A percentile compares a stretch with the other conserved stretches of the same genome.
Conservation (phyloP, 2,113 vertebrate genomes). For the Xenotilapia flavipinnis region DNA sequence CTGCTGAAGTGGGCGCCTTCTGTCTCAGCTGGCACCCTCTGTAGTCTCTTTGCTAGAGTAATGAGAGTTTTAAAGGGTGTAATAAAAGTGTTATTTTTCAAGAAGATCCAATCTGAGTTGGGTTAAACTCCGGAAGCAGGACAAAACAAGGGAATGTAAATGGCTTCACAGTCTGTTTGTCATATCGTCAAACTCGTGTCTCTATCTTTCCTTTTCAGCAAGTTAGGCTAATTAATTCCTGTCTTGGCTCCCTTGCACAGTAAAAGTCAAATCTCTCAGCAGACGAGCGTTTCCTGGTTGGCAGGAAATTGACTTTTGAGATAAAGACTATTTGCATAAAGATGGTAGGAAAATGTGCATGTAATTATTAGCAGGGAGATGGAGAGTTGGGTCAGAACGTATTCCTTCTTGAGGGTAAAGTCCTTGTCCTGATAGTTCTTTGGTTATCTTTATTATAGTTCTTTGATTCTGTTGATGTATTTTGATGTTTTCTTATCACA, state of each 20-base stretch:
- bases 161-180: conserved; percentile 17
- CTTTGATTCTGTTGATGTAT: conserved; percentile 3
- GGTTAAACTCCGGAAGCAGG: conserved; percentile 25
- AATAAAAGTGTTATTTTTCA: conserved; percentile 23
- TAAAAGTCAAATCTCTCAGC: conserved; percentile 50
- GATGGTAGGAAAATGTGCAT: conserved; percentile 22
- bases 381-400: not conserved
- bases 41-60: not conserved
- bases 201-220: not conserved
- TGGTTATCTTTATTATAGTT: conserved; percentile 23
- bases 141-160: not conserved
- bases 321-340: conserved; percentile 62
- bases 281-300: conserved; percentile 56
- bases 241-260: conserved; percentile 12
- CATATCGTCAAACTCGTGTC: not conserved
- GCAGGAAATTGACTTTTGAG: conserved; percentile 49
- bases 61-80: conserved; percentile 17
- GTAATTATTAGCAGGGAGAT: conserved; percentile 33
- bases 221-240: conserved; percentile 37
- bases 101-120: conserved; percentile 18
- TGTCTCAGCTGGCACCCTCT: not conserved
- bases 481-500: conserved; percentile 46
- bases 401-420: conserved; percentile 6
- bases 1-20: not conserved
- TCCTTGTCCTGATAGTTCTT: conserved; percentile 7